These are phyloP conservation scores for Penaeus japonicus DNA, from an alignment of 1,140 invertebrate species.

Conservation along the genomic window DNA sequence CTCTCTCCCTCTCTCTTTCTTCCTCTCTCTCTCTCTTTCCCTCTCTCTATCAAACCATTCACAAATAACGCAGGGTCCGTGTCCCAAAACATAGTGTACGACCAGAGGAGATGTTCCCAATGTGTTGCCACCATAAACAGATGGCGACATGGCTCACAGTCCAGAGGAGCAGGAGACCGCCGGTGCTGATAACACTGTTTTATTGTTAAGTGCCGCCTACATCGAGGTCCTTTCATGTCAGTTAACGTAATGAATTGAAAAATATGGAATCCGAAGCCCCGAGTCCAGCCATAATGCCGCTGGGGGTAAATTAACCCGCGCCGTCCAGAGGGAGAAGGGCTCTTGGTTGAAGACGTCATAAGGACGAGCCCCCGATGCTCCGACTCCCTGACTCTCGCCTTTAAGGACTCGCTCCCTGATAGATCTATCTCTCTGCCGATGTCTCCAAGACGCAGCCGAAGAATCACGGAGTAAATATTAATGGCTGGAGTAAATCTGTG, in stretches of 20 bases:
- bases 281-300: slow-evolving; percentile 22
- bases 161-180: too few relatives aligned
- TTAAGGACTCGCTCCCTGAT: background rate
- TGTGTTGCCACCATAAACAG: too few relatives aligned
- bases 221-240: slow-evolving; percentile 6
- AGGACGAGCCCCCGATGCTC: background rate
- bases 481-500: slow-evolving; percentile 36
- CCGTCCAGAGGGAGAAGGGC: background rate
- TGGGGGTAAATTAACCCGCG: background rate
- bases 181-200: background rate
- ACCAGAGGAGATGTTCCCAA: too few relatives aligned
- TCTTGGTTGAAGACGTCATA: background rate
- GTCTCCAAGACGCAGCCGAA: background rate
- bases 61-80: too few relatives aligned
- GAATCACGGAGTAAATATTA: slow-evolving; percentile 46
- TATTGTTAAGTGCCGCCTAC: background rate
- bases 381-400: background rate
- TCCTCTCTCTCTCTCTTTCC: too few relatives aligned
- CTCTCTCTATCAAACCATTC: too few relatives aligned
- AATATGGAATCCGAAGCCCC: slow-evolving; percentile 15
- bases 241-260: slow-evolving; percentile 38
- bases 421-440: background rate
- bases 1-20: too few relatives aligned
- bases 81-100: too few relatives aligned
- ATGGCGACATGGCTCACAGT: too few relatives aligned